phyloP scores from a whole-genome alignment of 2,888 invertebrate genomes.

The Odontomyia ornata region DNA sequence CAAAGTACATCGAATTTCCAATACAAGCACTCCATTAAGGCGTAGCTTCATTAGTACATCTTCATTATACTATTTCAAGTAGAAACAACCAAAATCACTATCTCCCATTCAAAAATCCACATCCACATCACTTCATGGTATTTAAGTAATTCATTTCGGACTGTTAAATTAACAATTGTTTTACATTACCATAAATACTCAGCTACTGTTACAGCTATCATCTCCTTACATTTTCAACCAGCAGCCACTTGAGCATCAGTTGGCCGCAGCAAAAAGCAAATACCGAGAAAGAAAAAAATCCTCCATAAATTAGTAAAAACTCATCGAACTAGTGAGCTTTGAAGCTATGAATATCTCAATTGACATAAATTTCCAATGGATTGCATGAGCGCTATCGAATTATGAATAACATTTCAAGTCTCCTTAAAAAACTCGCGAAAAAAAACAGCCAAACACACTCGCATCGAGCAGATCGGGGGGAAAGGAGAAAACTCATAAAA shows the following conservation, averaged over 20 bases:
- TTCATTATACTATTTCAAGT: not conserved
- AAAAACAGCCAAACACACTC: too few species aligned
- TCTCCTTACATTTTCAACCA: not conserved
- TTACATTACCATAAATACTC: constrained; percentile 10
- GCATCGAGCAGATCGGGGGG: too few species aligned
- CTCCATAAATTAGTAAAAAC: not conserved
- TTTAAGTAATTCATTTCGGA: not conserved
- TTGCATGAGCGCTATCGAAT: constrained; percentile 8
- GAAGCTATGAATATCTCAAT: not conserved
- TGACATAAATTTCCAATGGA: constrained; percentile 1
- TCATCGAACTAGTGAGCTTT: not conserved
- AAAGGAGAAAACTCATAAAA: too few species aligned
- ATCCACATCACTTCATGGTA: not conserved
- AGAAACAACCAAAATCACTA: not conserved
- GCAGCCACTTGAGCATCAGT: not conserved
- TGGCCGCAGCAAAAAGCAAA: not conserved
- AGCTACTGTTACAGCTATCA: constrained; percentile 12
- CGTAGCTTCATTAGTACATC: not conserved
- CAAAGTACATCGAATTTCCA: not conserved
- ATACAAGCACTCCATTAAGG: not conserved
- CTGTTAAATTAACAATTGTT: constrained; percentile 7
- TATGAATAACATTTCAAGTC: constrained; percentile 13
- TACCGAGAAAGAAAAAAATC: too few species aligned
- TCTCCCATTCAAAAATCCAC: constrained; percentile 2
- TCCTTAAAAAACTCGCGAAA: not conserved